A percentile compares a stretch with the other conserved stretches of the same genome.
Conservation (phyloP, 1,140 invertebrate genomes). For the Drosophila ogumai region DNA sequence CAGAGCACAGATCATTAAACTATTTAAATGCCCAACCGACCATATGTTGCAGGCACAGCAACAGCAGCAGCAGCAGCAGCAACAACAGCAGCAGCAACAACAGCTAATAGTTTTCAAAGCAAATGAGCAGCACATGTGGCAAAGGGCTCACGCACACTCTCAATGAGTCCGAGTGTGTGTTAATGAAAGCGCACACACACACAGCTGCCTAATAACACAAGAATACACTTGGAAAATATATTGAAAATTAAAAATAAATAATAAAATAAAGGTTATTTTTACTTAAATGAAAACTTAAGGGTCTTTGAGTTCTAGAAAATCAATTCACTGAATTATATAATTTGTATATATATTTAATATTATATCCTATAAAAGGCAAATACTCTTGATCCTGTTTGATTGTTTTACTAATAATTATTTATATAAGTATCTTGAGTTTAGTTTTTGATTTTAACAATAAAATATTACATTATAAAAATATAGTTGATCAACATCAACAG, state of each 20-base stretch:
- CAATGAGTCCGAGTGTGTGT: background rate
- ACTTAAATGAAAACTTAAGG: no score
- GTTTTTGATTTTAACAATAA: no score
- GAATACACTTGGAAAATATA: background rate
- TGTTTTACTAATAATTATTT: no score
- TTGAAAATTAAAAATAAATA: background rate
- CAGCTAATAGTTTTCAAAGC: conserved; percentile 81
- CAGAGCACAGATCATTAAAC: conserved; percentile 79
- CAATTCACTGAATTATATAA: no score
- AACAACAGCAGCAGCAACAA: conserved; percentile 17
- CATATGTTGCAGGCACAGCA: conserved; percentile 65
- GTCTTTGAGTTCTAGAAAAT: no score
- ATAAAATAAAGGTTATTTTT: background rate
- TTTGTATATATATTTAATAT: no score
- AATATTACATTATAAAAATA: no score
- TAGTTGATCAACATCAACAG: no score
- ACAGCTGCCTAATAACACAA: conserved; percentile 6
- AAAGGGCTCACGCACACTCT: conserved; percentile 56
- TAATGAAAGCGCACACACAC: conserved; percentile 14
- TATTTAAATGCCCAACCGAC: conserved; percentile 76
- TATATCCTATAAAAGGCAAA: background rate
- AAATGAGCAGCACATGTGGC: conserved; percentile 80
- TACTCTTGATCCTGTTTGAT: background rate
- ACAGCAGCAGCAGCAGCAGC: conserved; percentile 18
- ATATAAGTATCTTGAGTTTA: no score